Conservation (phyloP, 2,797 vertebrate species). For the Zenarchopterus dispar region DNA sequence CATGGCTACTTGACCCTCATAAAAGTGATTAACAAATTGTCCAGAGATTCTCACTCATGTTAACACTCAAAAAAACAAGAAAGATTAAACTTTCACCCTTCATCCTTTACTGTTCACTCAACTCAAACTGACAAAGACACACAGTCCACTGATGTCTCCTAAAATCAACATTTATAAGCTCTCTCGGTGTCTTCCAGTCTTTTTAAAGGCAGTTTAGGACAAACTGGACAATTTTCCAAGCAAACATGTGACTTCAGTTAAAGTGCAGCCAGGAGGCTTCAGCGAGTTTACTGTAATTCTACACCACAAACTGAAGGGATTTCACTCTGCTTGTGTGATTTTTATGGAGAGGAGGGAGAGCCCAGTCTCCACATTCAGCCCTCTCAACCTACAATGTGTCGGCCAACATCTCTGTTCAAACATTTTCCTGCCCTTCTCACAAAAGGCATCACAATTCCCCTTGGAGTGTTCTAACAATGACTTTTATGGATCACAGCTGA, state of each 20-base stretch:
- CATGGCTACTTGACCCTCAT: slow-evolving; percentile 68
- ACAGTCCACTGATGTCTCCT: slow-evolving; percentile 25
- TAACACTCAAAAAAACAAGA: slow-evolving; percentile 26
- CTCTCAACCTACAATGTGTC: slow-evolving; percentile 36
- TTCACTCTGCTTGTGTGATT: slow-evolving; percentile 72
- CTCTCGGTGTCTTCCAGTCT: slow-evolving; percentile 40
- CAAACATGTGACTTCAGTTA: slow-evolving; percentile 74
- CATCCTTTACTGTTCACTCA: slow-evolving; percentile 39
- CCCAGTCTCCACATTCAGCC: slow-evolving; percentile 38
- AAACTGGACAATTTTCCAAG: slow-evolving; percentile 40
- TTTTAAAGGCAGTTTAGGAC: slow-evolving; percentile 61
- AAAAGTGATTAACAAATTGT: slow-evolving; percentile 73
- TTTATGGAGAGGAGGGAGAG: slow-evolving; percentile 70
- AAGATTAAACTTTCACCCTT: slow-evolving; percentile 42
- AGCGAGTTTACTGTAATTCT: slow-evolving; percentile 72
- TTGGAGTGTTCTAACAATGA: slow-evolving; percentile 59
- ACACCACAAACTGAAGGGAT: slow-evolving; percentile 71
- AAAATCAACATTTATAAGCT: slow-evolving; percentile 48
- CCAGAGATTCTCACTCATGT: slow-evolving; percentile 51
- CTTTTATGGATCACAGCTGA: slow-evolving; percentile 55
- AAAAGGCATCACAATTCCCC: slow-evolving; percentile 37
- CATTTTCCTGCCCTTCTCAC: slow-evolving; percentile 56
- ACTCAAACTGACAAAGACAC: slow-evolving; percentile 41
- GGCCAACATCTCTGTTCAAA: slow-evolving; percentile 59
- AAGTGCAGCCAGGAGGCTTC: slow-evolving; percentile 64